Conservation (phyloP, 1,140 invertebrate genomes). For the Macrosteles quadrilineatus region DNA sequence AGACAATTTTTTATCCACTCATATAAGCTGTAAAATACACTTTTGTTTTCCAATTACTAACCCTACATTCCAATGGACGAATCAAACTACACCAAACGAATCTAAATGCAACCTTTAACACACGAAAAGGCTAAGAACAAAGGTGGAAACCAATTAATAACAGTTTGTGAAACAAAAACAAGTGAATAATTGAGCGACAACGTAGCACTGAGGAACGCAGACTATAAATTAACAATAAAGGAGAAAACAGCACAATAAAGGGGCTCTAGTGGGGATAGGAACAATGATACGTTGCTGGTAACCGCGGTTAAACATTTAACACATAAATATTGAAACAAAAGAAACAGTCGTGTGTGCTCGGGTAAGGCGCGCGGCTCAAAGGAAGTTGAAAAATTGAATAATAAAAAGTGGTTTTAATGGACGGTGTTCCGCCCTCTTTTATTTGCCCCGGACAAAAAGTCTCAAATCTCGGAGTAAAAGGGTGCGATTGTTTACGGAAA, state of each 20-base stretch:
- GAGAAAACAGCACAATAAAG: slow-evolving; percentile 24
- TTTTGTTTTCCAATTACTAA: too few species aligned
- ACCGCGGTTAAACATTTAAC: slow-evolving; percentile 11
- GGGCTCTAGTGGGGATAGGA: not conserved
- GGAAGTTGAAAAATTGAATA: slow-evolving; percentile 21
- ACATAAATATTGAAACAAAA: slow-evolving; percentile 25
- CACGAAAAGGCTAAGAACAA: not conserved
- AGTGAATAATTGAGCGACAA: slow-evolving; percentile 16
- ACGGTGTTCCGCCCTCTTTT: not conserved
- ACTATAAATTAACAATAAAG: slow-evolving; percentile 19
- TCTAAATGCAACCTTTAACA: too few species aligned
- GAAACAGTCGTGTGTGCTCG: slow-evolving; percentile 10
- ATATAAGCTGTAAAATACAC: too few species aligned
- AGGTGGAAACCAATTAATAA: slow-evolving; percentile 19
- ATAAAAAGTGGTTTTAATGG: slow-evolving; percentile 13
- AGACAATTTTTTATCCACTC: too few species aligned
- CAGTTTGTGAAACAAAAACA: slow-evolving; percentile 11
- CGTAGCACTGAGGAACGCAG: not conserved
- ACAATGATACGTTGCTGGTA: slow-evolving; percentile 11
- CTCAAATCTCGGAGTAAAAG: too few species aligned
- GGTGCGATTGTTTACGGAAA: not conserved
- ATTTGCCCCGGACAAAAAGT: not conserved
- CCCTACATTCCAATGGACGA: too few species aligned
- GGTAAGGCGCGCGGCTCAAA: slow-evolving; percentile 4
- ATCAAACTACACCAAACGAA: too few species aligned